These are phyloP conservation scores for Empidonax traillii DNA, from an alignment of 2,113 vertebrate species.

Conservation along the genomic window DNA sequence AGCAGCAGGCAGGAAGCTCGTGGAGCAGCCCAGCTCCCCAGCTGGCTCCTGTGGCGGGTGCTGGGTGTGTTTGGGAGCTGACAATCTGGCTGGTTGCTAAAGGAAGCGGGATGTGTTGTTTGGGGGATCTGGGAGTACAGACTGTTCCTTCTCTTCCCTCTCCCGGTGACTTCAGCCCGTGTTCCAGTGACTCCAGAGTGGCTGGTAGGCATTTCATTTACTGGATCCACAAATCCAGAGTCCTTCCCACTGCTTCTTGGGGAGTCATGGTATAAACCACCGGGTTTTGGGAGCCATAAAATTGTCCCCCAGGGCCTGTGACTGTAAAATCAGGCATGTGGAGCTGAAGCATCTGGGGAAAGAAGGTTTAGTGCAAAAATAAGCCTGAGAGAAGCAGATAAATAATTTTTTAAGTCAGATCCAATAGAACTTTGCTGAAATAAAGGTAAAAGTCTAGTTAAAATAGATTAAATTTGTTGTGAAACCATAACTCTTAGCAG, in stretches of 20 bases:
- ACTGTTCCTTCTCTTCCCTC: background rate
- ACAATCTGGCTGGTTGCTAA: background rate
- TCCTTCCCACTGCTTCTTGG: background rate
- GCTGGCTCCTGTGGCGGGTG: background rate
- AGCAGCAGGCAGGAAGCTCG: background rate
- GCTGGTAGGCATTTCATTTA: accelerated
- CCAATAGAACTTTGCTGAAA: background rate
- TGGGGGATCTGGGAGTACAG: background rate
- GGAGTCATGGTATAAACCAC: accelerated
- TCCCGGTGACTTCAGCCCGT: background rate
- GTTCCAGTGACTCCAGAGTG: background rate
- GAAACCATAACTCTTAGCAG: background rate
- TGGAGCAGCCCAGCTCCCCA: background rate
- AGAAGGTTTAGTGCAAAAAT: background rate
- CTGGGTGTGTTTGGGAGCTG: background rate
- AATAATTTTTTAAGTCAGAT: accelerated
- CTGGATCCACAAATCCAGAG: background rate
- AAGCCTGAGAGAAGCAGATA: background rate
- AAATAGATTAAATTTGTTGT: accelerated
- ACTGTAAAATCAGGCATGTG: background rate
- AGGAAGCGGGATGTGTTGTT: background rate
- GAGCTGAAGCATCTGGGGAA: background rate
- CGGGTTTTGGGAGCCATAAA: background rate
- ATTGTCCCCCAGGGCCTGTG: background rate
- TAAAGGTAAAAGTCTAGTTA: background rate